A percentile compares a stretch with the other conserved stretches of the same genome.
These are phyloP conservation scores for Psettodes erumei DNA, from an alignment of 2,113 vertebrate species.

Conservation along the genomic window DNA sequence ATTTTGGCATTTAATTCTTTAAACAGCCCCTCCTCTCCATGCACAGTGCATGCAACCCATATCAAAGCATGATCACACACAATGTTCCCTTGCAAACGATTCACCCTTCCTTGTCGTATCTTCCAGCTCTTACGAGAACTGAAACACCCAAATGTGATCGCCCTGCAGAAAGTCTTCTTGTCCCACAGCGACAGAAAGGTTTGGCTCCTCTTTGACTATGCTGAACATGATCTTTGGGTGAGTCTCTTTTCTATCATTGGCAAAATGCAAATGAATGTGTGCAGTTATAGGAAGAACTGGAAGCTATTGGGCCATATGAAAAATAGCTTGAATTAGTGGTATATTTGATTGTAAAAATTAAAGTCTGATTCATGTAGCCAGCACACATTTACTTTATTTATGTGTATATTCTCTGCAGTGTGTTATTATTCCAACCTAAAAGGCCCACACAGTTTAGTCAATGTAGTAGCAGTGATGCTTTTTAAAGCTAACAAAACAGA, in stretches of 20 bases:
- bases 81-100: too few species aligned
- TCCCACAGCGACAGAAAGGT: constrained; percentile 99
- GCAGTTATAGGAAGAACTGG: background rate
- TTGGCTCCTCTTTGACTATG: constrained; percentile 99
- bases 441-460: too few species aligned
- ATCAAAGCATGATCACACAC: too few species aligned
- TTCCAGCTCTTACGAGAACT: constrained; percentile 96
- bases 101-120: constrained; percentile 53
- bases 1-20: too few species aligned
- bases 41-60: too few species aligned
- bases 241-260: constrained; percentile 55
- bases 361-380: too few species aligned
- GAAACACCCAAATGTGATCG: constrained; percentile 98
- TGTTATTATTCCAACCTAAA: background rate
- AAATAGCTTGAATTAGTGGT: background rate
- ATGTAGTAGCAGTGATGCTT: too few species aligned
- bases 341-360: too few species aligned
- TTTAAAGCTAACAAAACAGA: too few species aligned
- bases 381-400: background rate
- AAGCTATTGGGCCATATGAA: background rate
- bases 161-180: constrained; percentile 98
- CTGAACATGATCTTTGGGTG: constrained; percentile 99
- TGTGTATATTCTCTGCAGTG: background rate
- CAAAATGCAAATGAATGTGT: background rate
- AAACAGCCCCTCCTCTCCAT: too few species aligned